A percentile compares a stretch with the other conserved stretches of the same genome.
phyloP scores from a whole-genome alignment of 1,140 invertebrate species.

The Harpegnathos saltator region DNA sequence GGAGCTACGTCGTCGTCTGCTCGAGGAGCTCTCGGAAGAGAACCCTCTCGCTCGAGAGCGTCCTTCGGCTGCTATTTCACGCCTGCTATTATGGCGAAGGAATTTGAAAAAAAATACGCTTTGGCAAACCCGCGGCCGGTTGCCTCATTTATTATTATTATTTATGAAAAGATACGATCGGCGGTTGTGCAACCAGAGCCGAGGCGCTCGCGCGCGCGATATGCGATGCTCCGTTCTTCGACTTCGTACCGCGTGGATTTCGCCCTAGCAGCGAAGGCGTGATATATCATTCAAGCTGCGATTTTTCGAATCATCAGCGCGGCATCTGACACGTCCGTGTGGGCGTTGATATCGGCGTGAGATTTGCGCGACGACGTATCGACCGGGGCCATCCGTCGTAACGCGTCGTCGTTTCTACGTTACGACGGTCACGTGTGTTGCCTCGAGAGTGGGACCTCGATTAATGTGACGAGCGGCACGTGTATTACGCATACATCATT shows the following conservation, averaged over 20 bases:
- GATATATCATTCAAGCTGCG: not conserved
- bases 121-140: not conserved
- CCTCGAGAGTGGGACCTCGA: not conserved
- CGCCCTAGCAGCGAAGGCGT: not conserved
- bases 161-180: not conserved
- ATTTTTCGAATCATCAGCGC: conserved; percentile 19
- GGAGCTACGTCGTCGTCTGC: too few relatives aligned
- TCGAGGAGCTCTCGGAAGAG: too few relatives aligned
- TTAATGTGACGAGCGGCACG: conserved; percentile 1
- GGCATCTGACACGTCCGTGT: not conserved
- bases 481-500: not conserved
- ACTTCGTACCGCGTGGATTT: not conserved
- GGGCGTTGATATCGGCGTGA: conserved; percentile 6
- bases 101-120: not conserved
- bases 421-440: not conserved
- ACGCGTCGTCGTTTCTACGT: not conserved
- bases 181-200: not conserved
- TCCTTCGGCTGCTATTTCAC: not conserved
- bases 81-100: not conserved
- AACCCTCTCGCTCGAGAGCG: too few relatives aligned
- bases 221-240: not conserved
- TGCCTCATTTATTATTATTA: conserved; percentile 21
- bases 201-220: conserved; percentile 11
- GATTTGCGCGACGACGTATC: not conserved
- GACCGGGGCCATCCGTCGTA: not conserved